Evolutionary conservation across 37 sponge, comb jelly and placozoan species (phyloP).

Genomic region (Diacarnus erythraeanus): DNA sequence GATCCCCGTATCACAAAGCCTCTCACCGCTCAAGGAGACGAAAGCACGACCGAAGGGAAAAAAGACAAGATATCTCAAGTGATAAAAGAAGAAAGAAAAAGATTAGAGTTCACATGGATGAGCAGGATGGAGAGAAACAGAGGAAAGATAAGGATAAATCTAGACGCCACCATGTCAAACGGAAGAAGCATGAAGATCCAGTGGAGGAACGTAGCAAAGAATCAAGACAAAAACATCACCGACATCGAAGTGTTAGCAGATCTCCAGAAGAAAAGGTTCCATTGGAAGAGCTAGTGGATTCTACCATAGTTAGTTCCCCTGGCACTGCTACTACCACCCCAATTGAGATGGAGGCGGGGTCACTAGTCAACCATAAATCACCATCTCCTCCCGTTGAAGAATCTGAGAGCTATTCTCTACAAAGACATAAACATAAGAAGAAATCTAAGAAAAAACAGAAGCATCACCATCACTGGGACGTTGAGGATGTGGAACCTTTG

Average conservation of each 20-base stretch:
- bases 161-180: constrained; percentile 1
- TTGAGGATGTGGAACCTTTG: background rate
- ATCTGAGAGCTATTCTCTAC: background rate
- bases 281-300: background rate
- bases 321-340: background rate
- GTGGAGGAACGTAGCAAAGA: background rate
- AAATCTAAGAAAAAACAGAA: background rate
- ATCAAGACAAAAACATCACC: background rate
- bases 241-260: background rate
- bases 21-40: constrained; percentile 12
- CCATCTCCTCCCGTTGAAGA: background rate
- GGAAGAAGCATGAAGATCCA: constrained; percentile 13
- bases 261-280: constrained; percentile 2
- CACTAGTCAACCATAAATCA: background rate
- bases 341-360: background rate
- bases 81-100: constrained; percentile 3
- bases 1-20: constrained; percentile 3
- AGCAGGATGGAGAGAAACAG: background rate
- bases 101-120: background rate
- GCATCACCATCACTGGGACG: background rate
- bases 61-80: background rate
- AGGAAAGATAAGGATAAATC: background rate
- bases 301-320: background rate
- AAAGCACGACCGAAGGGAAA: background rate
- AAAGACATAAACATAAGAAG: constrained; percentile 11